Base-by-base conservation (phyloP, 2,888 invertebrate genomes). In the Empis stercorea region DNA sequence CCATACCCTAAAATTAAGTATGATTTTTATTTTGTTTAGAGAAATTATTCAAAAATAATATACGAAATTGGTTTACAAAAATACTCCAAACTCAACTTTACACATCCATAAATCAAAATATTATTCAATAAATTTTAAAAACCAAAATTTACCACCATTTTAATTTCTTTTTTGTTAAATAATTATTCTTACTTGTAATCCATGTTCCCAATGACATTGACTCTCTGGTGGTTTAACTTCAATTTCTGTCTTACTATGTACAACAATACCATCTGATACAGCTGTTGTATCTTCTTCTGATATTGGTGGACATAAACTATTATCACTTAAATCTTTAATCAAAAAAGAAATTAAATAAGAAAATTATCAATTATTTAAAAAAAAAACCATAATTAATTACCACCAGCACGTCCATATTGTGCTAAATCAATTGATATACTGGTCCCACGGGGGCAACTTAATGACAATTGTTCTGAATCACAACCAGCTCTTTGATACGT, bases 401-500 rank as follows among this genome's bases (percentile, higher is more conserved):
- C 65, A 56, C 64, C 63, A 57, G 66, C 61, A 30, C 84, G 80
- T 13, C 91, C 92, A 61, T 91, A 93, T 63, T 87, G 87, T n/a
- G 92, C 92, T 58, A 88, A 75, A 64, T 89, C 86, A 57, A 94
- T 86, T 59, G 85, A 84, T 64, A 96, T 92, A 59, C 88, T 87
- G 34, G 95, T 95, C 45, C 89, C 89, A 42, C 83, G 74, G 27
- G 95, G 94, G 70, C 96, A 96, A 62, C 83, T 82, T 52, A 95
- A 76, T 43, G 81, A 80, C 65, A 95, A 81, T 65, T 80, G 77
- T 62, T 94, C 87, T 52, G 88, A 87, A 71, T 94, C 92, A 71
- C 96, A 96, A 45, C 89, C 89, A 43, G 88, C 88, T 54, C 85
- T 81, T 64, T 93, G 88, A 70, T 91, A 91, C 41, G 91, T 92